Evolutionary conservation across 2,888 invertebrate species (phyloP).

Genomic region (Pseudococcus jackbeardsleyi): DNA sequence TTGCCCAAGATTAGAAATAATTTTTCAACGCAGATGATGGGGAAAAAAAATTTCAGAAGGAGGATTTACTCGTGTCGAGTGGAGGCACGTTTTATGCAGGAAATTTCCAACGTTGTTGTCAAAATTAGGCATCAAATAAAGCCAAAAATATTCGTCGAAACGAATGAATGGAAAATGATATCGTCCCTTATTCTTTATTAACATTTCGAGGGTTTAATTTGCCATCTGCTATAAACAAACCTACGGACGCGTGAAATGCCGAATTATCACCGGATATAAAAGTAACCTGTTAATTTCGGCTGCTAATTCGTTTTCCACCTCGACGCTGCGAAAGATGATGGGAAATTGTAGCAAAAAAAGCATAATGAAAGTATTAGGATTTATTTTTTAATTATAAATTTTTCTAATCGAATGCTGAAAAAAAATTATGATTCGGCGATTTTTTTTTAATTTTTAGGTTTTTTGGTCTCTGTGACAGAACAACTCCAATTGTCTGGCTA

Average conservation of each 20-base stretch:
- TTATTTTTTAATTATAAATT: too few species aligned
- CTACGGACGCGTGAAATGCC: constrained; percentile 9
- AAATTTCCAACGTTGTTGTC: background rate
- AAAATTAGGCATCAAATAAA: background rate
- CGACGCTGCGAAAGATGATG: background rate
- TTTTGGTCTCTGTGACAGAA: too few species aligned
- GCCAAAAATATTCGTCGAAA: constrained; percentile 19
- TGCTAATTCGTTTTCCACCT: background rate
- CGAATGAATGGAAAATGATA: constrained; percentile 26
- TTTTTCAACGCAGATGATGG: background rate
- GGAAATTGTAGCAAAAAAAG: too few species aligned
- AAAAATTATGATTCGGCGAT: too few species aligned
- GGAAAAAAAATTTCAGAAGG: background rate
- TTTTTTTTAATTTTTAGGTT: too few species aligned
- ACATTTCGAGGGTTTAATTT: constrained; percentile 23
- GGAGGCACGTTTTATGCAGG: background rate
- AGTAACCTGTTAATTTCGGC: background rate
- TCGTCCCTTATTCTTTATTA: background rate
- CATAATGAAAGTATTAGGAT: too few species aligned
- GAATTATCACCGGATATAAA: background rate
- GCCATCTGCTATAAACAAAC: background rate
- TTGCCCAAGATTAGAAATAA: background rate
- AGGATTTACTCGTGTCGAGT: background rate
- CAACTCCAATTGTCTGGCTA: too few species aligned
- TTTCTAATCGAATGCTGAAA: too few species aligned